phyloP scores from a whole-genome alignment of 2,888 invertebrate species.

The Agrochola lychnidis region DNA sequence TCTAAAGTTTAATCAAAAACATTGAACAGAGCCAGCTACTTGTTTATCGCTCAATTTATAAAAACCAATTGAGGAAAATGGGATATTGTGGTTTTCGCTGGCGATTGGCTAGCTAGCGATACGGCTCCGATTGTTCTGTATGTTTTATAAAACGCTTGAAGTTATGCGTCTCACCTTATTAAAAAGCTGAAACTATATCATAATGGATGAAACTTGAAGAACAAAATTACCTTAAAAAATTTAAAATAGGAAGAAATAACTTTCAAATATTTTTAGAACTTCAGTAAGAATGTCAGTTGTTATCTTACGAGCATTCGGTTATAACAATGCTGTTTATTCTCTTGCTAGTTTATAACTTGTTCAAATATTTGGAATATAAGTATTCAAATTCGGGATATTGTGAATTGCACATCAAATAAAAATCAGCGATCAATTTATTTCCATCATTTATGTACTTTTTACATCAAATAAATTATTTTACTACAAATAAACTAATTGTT shows the following conservation, averaged over 20 bases:
- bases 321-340: not conserved
- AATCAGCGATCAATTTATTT: too few relatives aligned
- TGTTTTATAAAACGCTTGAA: constrained; percentile 11
- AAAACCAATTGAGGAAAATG: constrained; percentile 53
- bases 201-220: not conserved
- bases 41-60: constrained; percentile 53
- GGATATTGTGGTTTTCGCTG: constrained; percentile 49
- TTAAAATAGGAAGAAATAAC: not conserved
- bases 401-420: too few relatives aligned
- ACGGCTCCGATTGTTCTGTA: constrained; percentile 14
- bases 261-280: constrained; percentile 16
- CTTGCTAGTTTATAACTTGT: constrained; percentile 1
- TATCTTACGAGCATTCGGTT: constrained; percentile 8
- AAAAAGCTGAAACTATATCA: not conserved
- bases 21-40: constrained; percentile 47
- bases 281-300: constrained; percentile 11
- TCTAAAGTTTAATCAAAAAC: constrained; percentile 40
- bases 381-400: too few relatives aligned
- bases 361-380: not conserved
- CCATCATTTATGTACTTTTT: too few relatives aligned
- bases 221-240: too few relatives aligned
- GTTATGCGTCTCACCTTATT: not conserved
- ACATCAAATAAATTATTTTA: too few relatives aligned
- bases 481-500: too few relatives aligned
- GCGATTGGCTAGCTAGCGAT: constrained; percentile 46